Base-by-base conservation (phyloP, 2,113 vertebrate species). In the Hiodon alosoides region DNA sequence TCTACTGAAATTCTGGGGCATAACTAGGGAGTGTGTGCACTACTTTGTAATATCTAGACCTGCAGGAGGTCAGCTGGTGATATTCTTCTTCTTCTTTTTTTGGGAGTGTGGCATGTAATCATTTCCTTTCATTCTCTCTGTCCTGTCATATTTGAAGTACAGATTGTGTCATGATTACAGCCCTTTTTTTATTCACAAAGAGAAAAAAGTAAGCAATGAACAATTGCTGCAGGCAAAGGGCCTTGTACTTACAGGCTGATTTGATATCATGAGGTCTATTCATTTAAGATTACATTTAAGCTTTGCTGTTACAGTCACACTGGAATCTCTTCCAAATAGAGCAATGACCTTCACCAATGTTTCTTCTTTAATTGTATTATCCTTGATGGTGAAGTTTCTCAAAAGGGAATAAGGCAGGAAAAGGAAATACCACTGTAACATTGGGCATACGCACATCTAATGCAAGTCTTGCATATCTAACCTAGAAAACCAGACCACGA, bases 1-100 rank as follows among this genome's bases (percentile, higher is more conserved):
- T 81, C 69, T 7, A 78, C 78, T 84, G 60, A 83, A 86, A 82
- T 83, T 80, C 79, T 72, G 86, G 73, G 65, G 80, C 84, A 79
- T 76, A 80, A 81, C 81, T 31, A 58, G 69, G 65, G 52, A 1
- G 78, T 79, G 47, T 59, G 57, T 72, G 5, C 31, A 77, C 69
- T 31, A 57, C 9, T 51, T 73, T 79, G 1, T 52, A 58, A 73
- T 76, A 84, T 79, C 76, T 82, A 77, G 84, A 80, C 80, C 74
- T 79, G 60, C 1, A 46, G 46, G 73, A 46, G 62, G 64, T 46
- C 1, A 78, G 73, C 83, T 85, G 84, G 80, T 2, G 0, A 53
- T 67, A 73, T 6, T 74, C 46, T 31, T 47, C 64, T 80, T 82
- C 79, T 79, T 77, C 50, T 52, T 66, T 66, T 31, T 31, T 31